Evolutionary conservation across 2,797 vertebrate species (phyloP), one percentile per base, ranked within the genome.

Genomic region (Danio choprae): DNA sequence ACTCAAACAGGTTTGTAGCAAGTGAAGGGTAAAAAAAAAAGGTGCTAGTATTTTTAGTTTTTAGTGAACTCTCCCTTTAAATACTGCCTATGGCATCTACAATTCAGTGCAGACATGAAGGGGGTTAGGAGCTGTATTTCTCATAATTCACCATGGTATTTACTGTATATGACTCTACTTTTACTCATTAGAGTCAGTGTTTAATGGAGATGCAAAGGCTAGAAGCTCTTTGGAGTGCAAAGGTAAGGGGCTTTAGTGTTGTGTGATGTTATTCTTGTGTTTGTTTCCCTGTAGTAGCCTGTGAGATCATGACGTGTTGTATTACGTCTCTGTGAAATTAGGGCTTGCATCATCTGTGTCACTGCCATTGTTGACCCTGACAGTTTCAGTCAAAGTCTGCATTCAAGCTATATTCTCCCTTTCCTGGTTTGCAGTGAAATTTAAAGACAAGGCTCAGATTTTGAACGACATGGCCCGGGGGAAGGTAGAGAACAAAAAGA

Each of bases 401-500:
- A 41, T 80, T 74, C 46, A 2, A 84, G 22, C 69, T 81, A 80
- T 82, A 72, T 77, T 87, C 80, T 72, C 87, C 83, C 75, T 86
- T 83, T 89, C 71, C 90, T 92, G 88, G 81, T 90, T 91, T 89
- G 69, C 91, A 96, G 96, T 91, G n/a, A 96, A 94, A 91, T 94
- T 96, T 90, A 96, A 93, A 89, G 95, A 97, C 79, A 96, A 93
- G 85, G 95, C 93, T 83, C 93, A 95, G 84, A 90, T 90, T 74
- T 89, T 97, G 91, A 95, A 92, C 89, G 94, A 84, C 86, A 87
- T 96, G 84, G 92, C 93, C 82, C 92, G 90, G 90, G 90, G 88
- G 89, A 94, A 94, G 83, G 89, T 80, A 79, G 92, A 92, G 15
- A 64, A 86, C 84, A 93, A 95, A 92, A 88, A 89, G 83, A 88